Conservation (phyloP, 1,140 invertebrate species). For the Globodera rostochiensis region DNA sequence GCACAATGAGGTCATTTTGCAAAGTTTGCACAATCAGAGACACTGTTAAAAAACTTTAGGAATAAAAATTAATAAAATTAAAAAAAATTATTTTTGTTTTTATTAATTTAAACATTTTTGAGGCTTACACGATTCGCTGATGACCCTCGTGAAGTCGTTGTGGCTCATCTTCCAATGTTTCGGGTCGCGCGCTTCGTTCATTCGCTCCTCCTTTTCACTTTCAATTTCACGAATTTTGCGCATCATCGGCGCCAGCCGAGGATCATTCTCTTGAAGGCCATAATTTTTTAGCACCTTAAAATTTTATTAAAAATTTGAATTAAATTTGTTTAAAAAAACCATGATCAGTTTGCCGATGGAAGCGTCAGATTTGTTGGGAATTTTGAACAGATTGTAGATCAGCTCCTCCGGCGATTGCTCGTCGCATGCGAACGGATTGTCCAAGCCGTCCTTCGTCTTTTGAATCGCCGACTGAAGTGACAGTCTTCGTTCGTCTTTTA, state of each 20-base stretch:
- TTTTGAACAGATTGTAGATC: constrained; percentile 58
- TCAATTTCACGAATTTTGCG: constrained; percentile 49
- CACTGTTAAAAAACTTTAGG: background rate
- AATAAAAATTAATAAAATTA: no score
- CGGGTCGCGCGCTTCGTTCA: constrained; percentile 48
- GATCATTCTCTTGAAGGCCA: constrained; percentile 49
- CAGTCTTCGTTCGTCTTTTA: constrained; percentile 24
- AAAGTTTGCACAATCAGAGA: constrained; percentile 49
- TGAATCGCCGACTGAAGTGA: constrained; percentile 28
- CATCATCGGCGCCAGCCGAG: constrained; percentile 51
- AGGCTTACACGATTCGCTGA: constrained; percentile 30
- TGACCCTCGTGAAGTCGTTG: constrained; percentile 49
- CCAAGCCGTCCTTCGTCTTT: constrained; percentile 37
- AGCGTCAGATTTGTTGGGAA: constrained; percentile 57
- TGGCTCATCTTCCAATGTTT: constrained; percentile 53
- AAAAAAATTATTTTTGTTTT: no score
- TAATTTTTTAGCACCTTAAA: constrained; percentile 52
- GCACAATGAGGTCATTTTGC: constrained; percentile 54
- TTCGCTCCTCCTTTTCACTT: constrained; percentile 46
- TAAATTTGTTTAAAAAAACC: background rate
- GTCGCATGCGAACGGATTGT: constrained; percentile 47
- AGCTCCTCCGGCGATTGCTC: constrained; percentile 57
- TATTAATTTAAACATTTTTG: no score
- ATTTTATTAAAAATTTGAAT: background rate
- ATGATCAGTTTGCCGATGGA: constrained; percentile 59